Conservation (phyloP, 2,888 invertebrate species). For the Nomada ruficornis region DNA sequence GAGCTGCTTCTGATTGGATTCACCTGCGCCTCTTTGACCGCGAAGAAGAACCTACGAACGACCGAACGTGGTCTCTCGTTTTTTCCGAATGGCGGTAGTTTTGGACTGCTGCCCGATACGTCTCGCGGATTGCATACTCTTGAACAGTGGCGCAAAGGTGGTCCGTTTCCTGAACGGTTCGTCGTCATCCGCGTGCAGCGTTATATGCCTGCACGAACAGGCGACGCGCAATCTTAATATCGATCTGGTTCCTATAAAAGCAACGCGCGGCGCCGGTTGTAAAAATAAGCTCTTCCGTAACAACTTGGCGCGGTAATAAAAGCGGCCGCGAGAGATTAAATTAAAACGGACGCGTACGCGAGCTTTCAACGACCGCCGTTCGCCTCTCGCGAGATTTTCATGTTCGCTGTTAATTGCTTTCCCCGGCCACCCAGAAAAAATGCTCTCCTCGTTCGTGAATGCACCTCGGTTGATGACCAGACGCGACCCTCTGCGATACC, state of each 20-base stretch:
- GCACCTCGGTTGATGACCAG: background rate
- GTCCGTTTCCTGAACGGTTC: constrained; percentile 28
- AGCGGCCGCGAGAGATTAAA: constrained; percentile 41
- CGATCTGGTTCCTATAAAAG: constrained; percentile 59
- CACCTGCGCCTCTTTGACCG: constrained; percentile 70
- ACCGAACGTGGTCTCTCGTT: background rate
- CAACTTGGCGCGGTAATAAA: constrained; percentile 49
- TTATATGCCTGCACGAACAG: constrained; percentile 1
- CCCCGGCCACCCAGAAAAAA: constrained; percentile 7
- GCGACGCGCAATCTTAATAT: constrained; percentile 58
- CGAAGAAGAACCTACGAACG: constrained; percentile 2
- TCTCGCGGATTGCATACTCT: constrained; percentile 19
- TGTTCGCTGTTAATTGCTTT: constrained; percentile 31
- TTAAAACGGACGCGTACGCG: constrained; percentile 24
- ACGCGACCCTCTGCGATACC: constrained; percentile 2
- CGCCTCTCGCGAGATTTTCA: constrained; percentile 37
- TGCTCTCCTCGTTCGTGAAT: background rate
- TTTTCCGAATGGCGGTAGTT: constrained; percentile 33
- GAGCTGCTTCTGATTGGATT: constrained; percentile 71
- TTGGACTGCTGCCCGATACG: constrained; percentile 7
- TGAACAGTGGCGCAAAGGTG: constrained; percentile 45
- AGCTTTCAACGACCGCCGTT: background rate
- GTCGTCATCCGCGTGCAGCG: constrained; percentile 5
- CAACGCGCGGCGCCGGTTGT: constrained; percentile 47
- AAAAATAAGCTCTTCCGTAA: constrained; percentile 49